Evolutionary conservation across 64 coral and sea anemone species (phyloP).

Genomic region (Montipora foliosa): DNA sequence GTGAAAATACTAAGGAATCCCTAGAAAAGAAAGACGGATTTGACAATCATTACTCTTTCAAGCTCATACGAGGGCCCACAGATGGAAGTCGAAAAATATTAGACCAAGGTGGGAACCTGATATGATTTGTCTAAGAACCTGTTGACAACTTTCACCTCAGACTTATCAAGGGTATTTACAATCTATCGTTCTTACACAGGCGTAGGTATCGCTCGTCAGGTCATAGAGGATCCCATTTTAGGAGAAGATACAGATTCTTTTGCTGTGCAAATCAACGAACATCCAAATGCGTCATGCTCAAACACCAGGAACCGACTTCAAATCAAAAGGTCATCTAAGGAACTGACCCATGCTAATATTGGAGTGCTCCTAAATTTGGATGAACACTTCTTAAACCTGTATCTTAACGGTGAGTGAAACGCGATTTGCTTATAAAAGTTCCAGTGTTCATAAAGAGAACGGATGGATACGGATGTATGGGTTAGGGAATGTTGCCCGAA

Average conservation of each 20-base stretch:
- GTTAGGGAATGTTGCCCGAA: too few relatives aligned
- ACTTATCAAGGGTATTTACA: too few relatives aligned
- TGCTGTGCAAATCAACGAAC: conserved; percentile 89
- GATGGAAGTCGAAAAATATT: too few relatives aligned
- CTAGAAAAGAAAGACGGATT: too few relatives aligned
- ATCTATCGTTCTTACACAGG: conserved; percentile 21
- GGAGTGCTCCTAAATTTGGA: conserved; percentile 89
- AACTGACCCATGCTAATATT: conserved; percentile 77
- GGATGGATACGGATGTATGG: neutral
- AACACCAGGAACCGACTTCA: conserved; percentile 92
- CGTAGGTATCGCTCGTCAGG: conserved; percentile 72
- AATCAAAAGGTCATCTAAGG: conserved; percentile 63
- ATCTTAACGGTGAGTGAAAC: conserved; percentile 77
- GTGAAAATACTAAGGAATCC: too few relatives aligned
- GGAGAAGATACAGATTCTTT: conserved; percentile 86
- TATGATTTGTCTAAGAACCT: too few relatives aligned
- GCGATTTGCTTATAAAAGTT: too few relatives aligned
- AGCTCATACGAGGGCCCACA: too few relatives aligned
- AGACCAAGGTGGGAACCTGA: too few relatives aligned
- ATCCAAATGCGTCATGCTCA: conserved; percentile 73
- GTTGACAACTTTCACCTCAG: too few relatives aligned
- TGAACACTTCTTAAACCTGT: conserved; percentile 79
- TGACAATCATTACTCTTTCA: too few relatives aligned
- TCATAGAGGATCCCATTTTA: conserved; percentile 84
- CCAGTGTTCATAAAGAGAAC: too few relatives aligned